These are phyloP conservation scores for Leuciscus idus DNA, from an alignment of 2,113 vertebrate species.

Conservation along the genomic window DNA sequence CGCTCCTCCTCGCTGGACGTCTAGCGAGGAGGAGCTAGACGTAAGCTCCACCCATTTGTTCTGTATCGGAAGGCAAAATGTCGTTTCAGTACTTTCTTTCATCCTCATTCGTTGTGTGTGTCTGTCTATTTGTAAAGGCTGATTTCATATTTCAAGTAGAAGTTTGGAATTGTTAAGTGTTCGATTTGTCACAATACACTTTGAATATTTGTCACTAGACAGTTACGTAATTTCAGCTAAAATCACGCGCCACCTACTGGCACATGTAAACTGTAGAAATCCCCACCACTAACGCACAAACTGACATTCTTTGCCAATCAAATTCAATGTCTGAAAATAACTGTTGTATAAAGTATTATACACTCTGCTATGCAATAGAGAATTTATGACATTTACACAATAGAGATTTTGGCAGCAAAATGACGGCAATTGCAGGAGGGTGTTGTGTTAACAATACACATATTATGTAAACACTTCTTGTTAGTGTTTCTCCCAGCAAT, in stretches of 20 bases:
- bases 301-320: background rate
- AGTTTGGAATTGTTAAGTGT: background rate
- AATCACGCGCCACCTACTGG: background rate
- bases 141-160: background rate
- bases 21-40: too few species aligned
- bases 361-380: background rate
- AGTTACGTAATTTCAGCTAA: background rate
- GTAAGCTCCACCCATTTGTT: too few species aligned
- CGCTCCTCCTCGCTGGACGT: too few species aligned
- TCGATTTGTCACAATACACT: background rate
- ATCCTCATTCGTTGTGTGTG: background rate
- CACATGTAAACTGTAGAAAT: background rate
- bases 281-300: too few species aligned
- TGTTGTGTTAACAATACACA: background rate
- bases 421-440: background rate
- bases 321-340: background rate
- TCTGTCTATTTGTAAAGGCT: background rate
- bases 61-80: background rate
- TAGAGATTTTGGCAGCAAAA: background rate
- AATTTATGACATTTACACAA: background rate
- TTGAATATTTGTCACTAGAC: background rate
- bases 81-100: background rate
- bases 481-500: background rate
- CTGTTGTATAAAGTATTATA: background rate
- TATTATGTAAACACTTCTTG: background rate